These are phyloP conservation scores for Erebia aethiops DNA, from an alignment of 2,888 invertebrate genomes.

Conservation along the genomic window DNA sequence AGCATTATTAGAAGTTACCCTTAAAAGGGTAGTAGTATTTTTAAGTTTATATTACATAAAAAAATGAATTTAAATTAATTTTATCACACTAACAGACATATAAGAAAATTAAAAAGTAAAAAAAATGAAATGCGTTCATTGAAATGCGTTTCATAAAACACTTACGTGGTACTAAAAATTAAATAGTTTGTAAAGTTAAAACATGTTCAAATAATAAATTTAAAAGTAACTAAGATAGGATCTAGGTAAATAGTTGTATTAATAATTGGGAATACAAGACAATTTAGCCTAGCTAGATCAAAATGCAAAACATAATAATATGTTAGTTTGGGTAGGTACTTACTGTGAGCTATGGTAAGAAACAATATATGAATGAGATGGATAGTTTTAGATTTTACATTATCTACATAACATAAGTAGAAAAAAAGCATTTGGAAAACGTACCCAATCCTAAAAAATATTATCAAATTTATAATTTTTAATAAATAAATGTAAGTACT, in stretches of 20 bases:
- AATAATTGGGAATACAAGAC: too few relatives aligned
- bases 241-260: too few relatives aligned
- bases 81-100: not conserved
- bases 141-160: not conserved
- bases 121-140: too few relatives aligned
- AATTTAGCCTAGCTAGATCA: not conserved
- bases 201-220: too few relatives aligned
- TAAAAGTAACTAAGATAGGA: too few relatives aligned
- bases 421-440: not conserved
- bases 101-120: not conserved
- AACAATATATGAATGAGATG: not conserved
- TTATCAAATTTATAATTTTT: not conserved
- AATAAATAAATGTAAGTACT: too few relatives aligned
- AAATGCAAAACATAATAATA: too few relatives aligned
- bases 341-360: not conserved
- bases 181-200: not conserved
- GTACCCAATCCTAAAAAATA: not conserved
- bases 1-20: too few relatives aligned
- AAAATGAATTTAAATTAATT: too few relatives aligned
- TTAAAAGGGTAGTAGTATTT: too few relatives aligned
- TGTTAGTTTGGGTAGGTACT: not conserved
- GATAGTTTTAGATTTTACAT: not conserved
- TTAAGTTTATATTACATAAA: too few relatives aligned
- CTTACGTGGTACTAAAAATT: slow-evolving; percentile 2
- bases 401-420: not conserved